Base-by-base conservation (phyloP, 1,140 invertebrate genomes). In the Kradibia gibbosae region DNA sequence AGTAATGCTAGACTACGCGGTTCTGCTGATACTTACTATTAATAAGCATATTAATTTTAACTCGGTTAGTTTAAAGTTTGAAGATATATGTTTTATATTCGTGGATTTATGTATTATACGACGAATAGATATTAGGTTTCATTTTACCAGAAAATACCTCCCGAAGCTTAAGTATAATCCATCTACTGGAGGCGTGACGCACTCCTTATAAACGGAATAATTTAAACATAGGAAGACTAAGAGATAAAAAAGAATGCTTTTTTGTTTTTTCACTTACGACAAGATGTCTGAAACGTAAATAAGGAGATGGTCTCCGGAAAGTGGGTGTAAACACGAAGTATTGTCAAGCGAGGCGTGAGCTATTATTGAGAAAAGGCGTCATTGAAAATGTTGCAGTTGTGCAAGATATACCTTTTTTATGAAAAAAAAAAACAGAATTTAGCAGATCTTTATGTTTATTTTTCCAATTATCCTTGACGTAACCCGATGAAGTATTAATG, bases 161-260 rank as follows among this genome's bases (percentile, higher is more conserved):
- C 25, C 11, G 17, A 34, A 67, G 20, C 20, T 39, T 67, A n/a
- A 67, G 20, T 67, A n/a, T 67, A 34, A 67, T 67, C 34, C 34
- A n/a, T 67, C 39, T 67, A 2, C 17, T 67, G 20, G 62, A 39
- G 34, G 15, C 17, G 20, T 22, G 20, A 67, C 20, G 8, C 20
- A 7, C 62, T 67, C 20, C 20, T 22, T 67, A 67, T 67, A 67
- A 67, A 67, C 5, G 10, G 34, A 67, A 67, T 67, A 67, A 67
- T 67, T 67, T 36, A 67, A 39, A 65, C 22, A 34, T 28, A 65
- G 31, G 15, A 36, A 65, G n/a, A 36, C 31, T 36, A 65, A 36
- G 17, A 65, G 36, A 36, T 65, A 65, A 67, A 39, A 39, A 17
- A 67, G 39, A 28, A 7, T 20, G 34, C 15, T 67, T 22, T 39